A percentile compares a stretch with the other conserved stretches of the same genome.
phyloP scores from a whole-genome alignment of 1,140 invertebrate species.

The Subanguina moxae region DNA sequence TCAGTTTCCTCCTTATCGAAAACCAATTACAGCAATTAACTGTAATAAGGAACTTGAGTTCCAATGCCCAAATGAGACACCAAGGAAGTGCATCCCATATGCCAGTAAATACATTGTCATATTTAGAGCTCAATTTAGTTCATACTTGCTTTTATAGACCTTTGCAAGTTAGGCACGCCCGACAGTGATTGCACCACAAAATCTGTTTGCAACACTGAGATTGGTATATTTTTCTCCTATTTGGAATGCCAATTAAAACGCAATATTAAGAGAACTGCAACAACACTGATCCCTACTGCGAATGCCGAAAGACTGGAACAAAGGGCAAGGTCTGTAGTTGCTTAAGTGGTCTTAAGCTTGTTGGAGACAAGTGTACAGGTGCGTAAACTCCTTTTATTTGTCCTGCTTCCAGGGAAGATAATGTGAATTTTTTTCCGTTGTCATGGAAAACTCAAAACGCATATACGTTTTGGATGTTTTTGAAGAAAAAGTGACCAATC shows the following conservation, averaged over 20 bases:
- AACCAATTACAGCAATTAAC: not conserved
- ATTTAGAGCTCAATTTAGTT: not conserved
- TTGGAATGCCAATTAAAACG: not conserved
- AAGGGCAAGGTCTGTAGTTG: slow-evolving; percentile 35
- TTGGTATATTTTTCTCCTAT: slow-evolving; percentile 4
- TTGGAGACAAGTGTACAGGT: slow-evolving; percentile 40
- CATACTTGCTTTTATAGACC: not conserved
- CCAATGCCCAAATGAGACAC: slow-evolving; percentile 33
- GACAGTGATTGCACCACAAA: not conserved
- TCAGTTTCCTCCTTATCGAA: slow-evolving; percentile 11
- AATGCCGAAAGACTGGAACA: slow-evolving; percentile 29
- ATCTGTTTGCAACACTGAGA: slow-evolving; percentile 28
- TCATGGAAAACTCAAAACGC: too few species aligned
- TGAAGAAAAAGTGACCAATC: too few species aligned
- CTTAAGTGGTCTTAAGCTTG: slow-evolving; percentile 19
- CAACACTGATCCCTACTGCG: slow-evolving; percentile 31
- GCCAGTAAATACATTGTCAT: slow-evolving; percentile 37
- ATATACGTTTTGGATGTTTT: too few species aligned
- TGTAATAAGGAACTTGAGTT: slow-evolving; percentile 47
- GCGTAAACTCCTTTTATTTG: too few species aligned
- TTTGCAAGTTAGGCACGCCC: not conserved
- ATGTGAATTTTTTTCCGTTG: too few species aligned
- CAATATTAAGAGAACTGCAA: slow-evolving; percentile 6
- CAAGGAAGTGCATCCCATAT: slow-evolving; percentile 39
- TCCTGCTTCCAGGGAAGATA: too few species aligned